A percentile compares a stretch with the other conserved stretches of the same genome.
Conservation (phyloP, 2,888 invertebrate species). For the Parapristionchus giblindavisi region DNA sequence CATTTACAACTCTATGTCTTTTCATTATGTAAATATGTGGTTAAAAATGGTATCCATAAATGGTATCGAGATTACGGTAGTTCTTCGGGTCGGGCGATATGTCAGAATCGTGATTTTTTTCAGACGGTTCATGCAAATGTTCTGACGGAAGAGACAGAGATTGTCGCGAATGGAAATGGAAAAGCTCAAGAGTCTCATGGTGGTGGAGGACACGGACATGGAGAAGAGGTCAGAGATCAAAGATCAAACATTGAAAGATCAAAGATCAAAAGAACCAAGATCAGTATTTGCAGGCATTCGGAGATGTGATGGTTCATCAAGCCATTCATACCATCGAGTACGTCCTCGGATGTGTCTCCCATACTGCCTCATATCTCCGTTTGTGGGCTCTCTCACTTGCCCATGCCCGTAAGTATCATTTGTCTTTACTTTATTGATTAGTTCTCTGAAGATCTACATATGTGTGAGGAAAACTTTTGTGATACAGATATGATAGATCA, state of each 20-base stretch:
- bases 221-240: too few species aligned
- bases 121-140: constrained; percentile 67
- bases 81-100: too few species aligned
- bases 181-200: constrained; percentile 39
- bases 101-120: too few species aligned
- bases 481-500: too few species aligned
- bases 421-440: too few species aligned
- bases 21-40: too few species aligned
- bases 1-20: too few species aligned
- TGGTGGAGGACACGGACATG: constrained; percentile 38
- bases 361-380: constrained; percentile 80
- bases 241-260: background rate
- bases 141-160: constrained; percentile 65
- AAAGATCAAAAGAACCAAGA: background rate
- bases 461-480: too few species aligned
- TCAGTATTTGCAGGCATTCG: constrained; percentile 72
- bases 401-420: constrained; percentile 62
- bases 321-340: constrained; percentile 78
- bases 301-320: constrained; percentile 90
- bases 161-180: constrained; percentile 61
- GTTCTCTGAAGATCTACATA: too few species aligned
- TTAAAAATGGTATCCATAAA: too few species aligned
- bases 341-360: constrained; percentile 95
- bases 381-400: constrained; percentile 68
- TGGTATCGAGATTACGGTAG: too few species aligned